phyloP scores from a whole-genome alignment of 2,797 vertebrate species.

The Pseudochirops corinnae region DNA sequence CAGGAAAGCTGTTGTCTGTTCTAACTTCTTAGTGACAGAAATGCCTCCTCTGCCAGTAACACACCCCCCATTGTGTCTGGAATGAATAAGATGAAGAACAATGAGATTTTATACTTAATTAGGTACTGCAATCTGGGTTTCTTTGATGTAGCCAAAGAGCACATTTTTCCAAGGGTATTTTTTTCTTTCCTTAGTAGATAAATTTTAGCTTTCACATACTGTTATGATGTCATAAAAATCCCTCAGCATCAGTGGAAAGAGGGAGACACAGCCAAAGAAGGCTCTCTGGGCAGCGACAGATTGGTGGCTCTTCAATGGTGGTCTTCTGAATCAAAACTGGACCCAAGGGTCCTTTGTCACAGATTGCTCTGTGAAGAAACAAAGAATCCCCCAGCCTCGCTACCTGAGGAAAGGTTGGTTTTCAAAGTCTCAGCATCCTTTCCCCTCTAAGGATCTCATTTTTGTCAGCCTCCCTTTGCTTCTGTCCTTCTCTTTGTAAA shows the following conservation, averaged over 20 bases:
- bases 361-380: background rate
- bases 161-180: constrained; percentile 18
- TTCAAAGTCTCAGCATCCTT: background rate
- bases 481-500: background rate
- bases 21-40: background rate
- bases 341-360: background rate
- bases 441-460: background rate
- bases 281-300: background rate
- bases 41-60: background rate
- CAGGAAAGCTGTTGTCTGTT: constrained; percentile 23
- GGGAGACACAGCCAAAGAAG: no score
- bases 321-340: background rate
- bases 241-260: background rate
- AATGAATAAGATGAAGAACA: constrained; percentile 14
- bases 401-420: background rate
- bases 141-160: background rate
- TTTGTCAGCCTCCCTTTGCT: no score
- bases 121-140: background rate
- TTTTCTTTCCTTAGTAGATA: constrained; percentile 11
- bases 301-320: no score
- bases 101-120: background rate
- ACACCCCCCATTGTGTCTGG: background rate
- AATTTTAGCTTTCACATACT: background rate
- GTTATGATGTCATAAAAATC: background rate
- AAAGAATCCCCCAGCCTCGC: background rate